phyloP scores from a whole-genome alignment of 2,888 invertebrate species.

The Brachylomia viminalis region DNA sequence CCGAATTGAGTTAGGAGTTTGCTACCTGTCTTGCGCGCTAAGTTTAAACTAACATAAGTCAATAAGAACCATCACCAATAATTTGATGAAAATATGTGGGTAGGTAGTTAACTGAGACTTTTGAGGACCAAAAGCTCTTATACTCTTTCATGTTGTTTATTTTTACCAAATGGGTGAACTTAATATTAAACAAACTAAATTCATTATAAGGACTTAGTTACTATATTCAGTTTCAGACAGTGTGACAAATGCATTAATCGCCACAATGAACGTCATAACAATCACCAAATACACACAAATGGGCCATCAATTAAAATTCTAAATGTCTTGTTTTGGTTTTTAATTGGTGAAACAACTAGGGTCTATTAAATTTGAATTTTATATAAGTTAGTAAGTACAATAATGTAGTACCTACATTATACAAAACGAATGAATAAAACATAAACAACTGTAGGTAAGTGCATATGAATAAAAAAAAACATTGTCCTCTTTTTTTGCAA shows the following conservation, averaged over 20 bases:
- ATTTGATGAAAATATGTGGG: background rate
- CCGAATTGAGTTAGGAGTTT: constrained; percentile 52
- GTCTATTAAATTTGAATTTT: constrained; percentile 30
- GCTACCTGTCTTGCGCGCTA: constrained; percentile 50
- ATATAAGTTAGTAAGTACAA: background rate
- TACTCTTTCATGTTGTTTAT: no score
- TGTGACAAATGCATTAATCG: constrained; percentile 2
- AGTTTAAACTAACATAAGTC: constrained; percentile 36
- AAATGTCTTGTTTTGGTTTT: constrained; percentile 44
- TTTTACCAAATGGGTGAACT: background rate
- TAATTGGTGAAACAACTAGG: constrained; percentile 27
- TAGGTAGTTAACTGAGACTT: background rate
- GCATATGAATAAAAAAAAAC: constrained; percentile 27
- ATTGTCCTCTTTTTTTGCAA: constrained; percentile 49
- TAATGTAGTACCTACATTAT: background rate
- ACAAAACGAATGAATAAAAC: constrained; percentile 3
- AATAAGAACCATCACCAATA: background rate
- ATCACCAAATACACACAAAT: constrained; percentile 5
- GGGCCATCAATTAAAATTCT: constrained; percentile 28
- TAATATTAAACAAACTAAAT: constrained; percentile 8
- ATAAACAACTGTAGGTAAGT: constrained; percentile 15
- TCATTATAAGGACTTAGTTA: background rate
- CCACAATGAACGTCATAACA: constrained; percentile 32
- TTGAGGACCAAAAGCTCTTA: background rate
- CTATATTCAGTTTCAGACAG: constrained; percentile 4